Evolutionary conservation across 2,797 vertebrate species (phyloP).

Genomic region (Anguilla megastoma): DNA sequence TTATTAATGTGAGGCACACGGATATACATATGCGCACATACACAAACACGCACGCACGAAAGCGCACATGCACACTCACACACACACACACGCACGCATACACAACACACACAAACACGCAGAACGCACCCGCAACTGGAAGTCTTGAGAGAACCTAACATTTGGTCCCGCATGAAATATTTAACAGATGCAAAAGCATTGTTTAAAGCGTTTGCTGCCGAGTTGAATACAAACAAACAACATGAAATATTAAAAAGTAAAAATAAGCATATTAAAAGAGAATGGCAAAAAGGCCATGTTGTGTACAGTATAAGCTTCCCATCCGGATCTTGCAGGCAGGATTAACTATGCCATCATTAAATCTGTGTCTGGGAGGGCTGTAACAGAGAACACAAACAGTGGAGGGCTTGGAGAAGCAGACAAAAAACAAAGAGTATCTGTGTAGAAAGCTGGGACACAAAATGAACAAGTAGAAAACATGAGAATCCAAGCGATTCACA

Average conservation of each 20-base stretch:
- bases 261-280: neutral
- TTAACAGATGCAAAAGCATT: neutral
- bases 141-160: neutral
- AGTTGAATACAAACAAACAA: slow-evolving; percentile 8
- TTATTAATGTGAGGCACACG: neutral
- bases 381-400: neutral
- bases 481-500: neutral
- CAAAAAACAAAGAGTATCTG: neutral
- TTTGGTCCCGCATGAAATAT: neutral
- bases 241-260: slow-evolving; percentile 1
- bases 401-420: neutral
- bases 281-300: slow-evolving; percentile 10
- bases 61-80: neutral
- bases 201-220: slow-evolving; percentile 6
- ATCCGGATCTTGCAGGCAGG: neutral
- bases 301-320: neutral
- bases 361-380: neutral
- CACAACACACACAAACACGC: slow-evolving; percentile 10
- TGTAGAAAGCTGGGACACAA: neutral
- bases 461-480: neutral
- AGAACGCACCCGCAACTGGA: neutral
- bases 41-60: slow-evolving; percentile 27
- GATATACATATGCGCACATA: slow-evolving; percentile 5
- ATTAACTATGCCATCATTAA: neutral
- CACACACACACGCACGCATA: slow-evolving; percentile 18